Base-by-base conservation (phyloP, 2,113 vertebrate species). In the Bujurquina vittata region DNA sequence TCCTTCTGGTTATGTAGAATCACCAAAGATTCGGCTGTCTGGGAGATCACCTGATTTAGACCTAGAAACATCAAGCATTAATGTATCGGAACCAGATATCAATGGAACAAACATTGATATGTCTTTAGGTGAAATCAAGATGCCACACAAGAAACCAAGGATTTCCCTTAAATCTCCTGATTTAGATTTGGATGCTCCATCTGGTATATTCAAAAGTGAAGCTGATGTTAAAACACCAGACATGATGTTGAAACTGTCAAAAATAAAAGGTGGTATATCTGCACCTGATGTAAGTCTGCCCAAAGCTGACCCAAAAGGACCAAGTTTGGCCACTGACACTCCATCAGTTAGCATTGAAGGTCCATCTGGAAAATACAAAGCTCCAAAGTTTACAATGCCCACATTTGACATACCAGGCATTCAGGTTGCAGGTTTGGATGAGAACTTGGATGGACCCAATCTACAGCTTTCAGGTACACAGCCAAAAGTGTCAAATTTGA, bases 361-460 rank as follows among this genome's bases (percentile, higher is more conserved):
- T 22, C 61, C 69, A 33, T 29, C 86, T 60, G 82, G 26, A 46
- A 89, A 92, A 79, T 84, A 90, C 74, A 93, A 90, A 23, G 54
- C 88, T 63, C 93, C 94, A 12, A 91, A 80, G 0, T 90, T 95
- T 46, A 67, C 61, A 46, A 94, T 93, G 90, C 94, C 95, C 3
- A 86, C 80, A 15, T 93, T 91, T 87, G 77, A 59, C 87, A 86
- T 92, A 63, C 90, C 92, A 80, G 17, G 67, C 0, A 76, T 87
- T 75, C 1, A 31, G 55, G 56, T 83, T 61, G 87, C 91, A 73
- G 62, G 23, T 29, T 75, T 91, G 7, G 52, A 82, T 77, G 80
- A 59, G 20, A 43, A 90, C 35, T 22, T 88, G 4, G 17, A 52
- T 56, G 49, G 59, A 72, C 61, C 77, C 15, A 58, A 84, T 83